Conservation (phyloP, 2,797 vertebrate species). For the Sebastes minor region DNA sequence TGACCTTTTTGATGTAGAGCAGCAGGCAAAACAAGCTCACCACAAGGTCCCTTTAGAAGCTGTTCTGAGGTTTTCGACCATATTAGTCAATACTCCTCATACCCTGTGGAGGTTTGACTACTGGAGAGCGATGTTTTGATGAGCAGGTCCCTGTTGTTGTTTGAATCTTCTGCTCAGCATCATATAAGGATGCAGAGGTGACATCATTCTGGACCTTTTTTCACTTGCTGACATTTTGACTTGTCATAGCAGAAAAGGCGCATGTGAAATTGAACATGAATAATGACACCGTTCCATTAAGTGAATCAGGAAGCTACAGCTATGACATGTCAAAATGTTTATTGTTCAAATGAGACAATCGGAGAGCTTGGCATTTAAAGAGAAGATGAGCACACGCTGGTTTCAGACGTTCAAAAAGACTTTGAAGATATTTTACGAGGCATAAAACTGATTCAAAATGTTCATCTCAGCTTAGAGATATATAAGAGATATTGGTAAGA, state of each 20-base stretch:
- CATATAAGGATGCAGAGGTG: not conserved
- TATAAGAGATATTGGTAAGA: not conserved
- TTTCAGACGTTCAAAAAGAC: not conserved
- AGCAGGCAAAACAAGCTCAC: accelerated
- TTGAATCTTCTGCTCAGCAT: not conserved
- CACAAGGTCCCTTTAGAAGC: not conserved
- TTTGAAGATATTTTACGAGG: not conserved
- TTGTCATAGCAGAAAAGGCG: too few relatives aligned
- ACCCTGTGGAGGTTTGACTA: not conserved
- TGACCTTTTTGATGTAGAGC: too few relatives aligned
- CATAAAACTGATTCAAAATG: not conserved
- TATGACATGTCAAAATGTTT: not conserved
- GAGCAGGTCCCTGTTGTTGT: not conserved
- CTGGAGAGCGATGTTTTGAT: not conserved
- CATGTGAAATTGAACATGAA: too few relatives aligned
- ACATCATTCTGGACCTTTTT: not conserved
- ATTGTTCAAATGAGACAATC: not conserved
- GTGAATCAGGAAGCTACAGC: too few relatives aligned
- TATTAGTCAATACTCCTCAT: not conserved
- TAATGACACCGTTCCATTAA: too few relatives aligned
- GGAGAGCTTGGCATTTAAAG: not conserved
- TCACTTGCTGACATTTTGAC: not conserved
- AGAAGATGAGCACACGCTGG: not conserved
- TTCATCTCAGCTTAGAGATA: too few relatives aligned
- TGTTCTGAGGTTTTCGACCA: not conserved